These are phyloP conservation scores for Amyelois transitella DNA, from an alignment of 1,140 invertebrate species.

Conservation along the genomic window DNA sequence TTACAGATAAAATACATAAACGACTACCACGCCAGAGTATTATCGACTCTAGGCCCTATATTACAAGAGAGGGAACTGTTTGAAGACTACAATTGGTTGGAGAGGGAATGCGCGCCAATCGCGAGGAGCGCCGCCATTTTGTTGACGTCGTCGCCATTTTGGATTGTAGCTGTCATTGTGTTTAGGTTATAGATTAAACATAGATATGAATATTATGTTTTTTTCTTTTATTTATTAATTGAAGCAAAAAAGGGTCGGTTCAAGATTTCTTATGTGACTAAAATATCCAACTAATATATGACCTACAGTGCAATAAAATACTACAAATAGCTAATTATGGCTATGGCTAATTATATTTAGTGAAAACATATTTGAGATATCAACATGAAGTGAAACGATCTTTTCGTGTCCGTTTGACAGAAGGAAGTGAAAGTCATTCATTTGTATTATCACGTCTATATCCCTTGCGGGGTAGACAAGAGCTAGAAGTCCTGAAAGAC, in stretches of 20 bases:
- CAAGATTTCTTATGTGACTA: too few species aligned
- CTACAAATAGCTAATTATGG: too few species aligned
- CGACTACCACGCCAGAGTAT: constrained; percentile 83
- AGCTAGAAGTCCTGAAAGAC: too few species aligned
- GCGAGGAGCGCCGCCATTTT: constrained; percentile 32
- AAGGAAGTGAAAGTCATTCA: too few species aligned
- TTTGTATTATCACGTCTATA: too few species aligned
- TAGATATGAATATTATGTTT: constrained; percentile 7
- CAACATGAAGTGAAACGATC: too few species aligned
- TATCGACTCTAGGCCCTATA: constrained; percentile 81
- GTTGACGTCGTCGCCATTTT: constrained; percentile 29
- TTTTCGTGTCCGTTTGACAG: too few species aligned
- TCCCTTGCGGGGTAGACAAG: too few species aligned
- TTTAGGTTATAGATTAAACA: constrained; percentile 11
- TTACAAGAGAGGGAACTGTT: constrained; percentile 77
- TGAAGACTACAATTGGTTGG: constrained; percentile 84
- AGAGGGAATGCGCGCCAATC: constrained; percentile 76
- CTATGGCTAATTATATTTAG: too few species aligned
- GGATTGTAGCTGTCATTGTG: constrained; percentile 17
- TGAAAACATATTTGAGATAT: too few species aligned
- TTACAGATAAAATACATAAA: constrained; percentile 82
- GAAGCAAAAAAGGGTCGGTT: not conserved
- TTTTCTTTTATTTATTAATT: not conserved
- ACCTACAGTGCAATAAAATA: too few species aligned
- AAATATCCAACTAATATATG: too few species aligned